Conservation (phyloP, 2,113 vertebrate genomes). For the Tyto alba region DNA sequence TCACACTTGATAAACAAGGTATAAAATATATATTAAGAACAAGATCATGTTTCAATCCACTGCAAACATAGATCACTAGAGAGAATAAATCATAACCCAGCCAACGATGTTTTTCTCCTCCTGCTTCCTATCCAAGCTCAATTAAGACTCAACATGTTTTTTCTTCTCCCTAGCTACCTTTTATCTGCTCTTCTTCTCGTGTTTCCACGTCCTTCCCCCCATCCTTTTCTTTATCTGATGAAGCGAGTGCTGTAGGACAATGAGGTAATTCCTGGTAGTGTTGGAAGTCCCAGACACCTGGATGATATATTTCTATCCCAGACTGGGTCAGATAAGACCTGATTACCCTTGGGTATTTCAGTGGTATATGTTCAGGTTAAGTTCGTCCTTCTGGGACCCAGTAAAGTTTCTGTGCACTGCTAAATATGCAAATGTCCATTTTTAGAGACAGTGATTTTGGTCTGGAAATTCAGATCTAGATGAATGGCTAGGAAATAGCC, state of each 20-base stretch:
- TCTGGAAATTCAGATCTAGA: background rate
- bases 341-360: background rate
- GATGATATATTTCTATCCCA: background rate
- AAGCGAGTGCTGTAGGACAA: conserved; percentile 10
- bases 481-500: background rate
- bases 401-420: background rate
- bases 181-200: conserved; percentile 12
- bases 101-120: background rate
- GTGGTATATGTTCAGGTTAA: background rate
- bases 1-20: background rate
- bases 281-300: conserved; percentile 44
- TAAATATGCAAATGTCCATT: background rate
- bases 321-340: background rate
- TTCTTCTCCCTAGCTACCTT: conserved; percentile 11
- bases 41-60: background rate
- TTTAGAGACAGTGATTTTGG: background rate
- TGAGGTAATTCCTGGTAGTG: conserved; percentile 38
- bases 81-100: conserved; percentile 33
- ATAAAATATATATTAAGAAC: conserved; percentile 2
- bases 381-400: background rate
- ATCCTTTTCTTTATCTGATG: conserved; percentile 8
- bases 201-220: background rate
- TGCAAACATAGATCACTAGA: background rate
- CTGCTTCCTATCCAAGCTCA: conserved; percentile 37
- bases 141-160: conserved; percentile 24